A percentile compares a stretch with the other conserved stretches of the same genome.
These are phyloP conservation scores for Ochropleura leucogaster DNA, from an alignment of 2,888 invertebrate species.

Conservation along the genomic window DNA sequence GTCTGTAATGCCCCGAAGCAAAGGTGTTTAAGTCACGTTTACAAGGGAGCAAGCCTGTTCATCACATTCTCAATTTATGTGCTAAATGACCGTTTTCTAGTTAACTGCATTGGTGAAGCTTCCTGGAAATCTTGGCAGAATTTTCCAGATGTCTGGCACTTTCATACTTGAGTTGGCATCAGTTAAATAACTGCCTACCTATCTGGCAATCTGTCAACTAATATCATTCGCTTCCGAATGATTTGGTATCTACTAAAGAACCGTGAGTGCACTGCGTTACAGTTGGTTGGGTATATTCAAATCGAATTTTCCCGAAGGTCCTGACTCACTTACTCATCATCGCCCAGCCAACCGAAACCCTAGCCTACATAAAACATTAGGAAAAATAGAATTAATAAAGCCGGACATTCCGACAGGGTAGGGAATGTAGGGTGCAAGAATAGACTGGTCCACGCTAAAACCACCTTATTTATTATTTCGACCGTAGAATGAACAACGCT, in stretches of 20 bases:
- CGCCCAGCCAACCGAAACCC: not conserved
- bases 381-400: not conserved
- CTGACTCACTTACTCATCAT: not conserved
- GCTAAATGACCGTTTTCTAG: not conserved
- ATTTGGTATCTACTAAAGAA: slow-evolving; percentile 10
- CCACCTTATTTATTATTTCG: no score
- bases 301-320: not conserved
- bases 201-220: slow-evolving; percentile 51
- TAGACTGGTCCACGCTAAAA: not conserved
- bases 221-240: slow-evolving; percentile 4
- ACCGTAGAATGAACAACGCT: not conserved
- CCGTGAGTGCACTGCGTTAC: not conserved
- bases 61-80: not conserved
- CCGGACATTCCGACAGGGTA: not conserved
- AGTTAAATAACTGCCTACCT: not conserved
- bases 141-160: slow-evolving; percentile 35
- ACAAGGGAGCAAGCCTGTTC: not conserved
- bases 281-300: not conserved
- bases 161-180: slow-evolving; percentile 6
- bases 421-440: not conserved
- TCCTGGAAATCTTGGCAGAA: slow-evolving; percentile 38
- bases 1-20: not conserved
- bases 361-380: not conserved
- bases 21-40: not conserved
- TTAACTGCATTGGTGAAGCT: slow-evolving; percentile 10